These are phyloP conservation scores for Subanguina moxae DNA, from an alignment of 1,140 invertebrate species.

Conservation along the genomic window DNA sequence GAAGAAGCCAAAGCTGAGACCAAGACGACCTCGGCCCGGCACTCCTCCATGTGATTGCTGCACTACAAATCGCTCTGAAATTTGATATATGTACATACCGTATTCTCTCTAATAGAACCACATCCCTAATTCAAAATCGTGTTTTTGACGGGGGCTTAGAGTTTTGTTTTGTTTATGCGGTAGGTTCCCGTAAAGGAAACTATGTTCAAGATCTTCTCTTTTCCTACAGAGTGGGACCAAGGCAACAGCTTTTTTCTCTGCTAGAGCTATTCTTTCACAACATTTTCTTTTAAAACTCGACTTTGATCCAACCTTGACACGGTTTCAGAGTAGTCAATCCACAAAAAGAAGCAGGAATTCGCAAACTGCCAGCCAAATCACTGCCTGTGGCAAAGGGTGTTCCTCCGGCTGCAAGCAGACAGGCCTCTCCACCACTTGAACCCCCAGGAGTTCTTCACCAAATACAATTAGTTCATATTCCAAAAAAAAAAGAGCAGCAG, in stretches of 20 bases:
- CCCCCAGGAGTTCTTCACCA: constrained; percentile 53
- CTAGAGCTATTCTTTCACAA: constrained; percentile 2
- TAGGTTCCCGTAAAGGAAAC: too few species aligned
- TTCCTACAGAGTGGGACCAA: too few species aligned
- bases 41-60: constrained; percentile 41
- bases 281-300: not conserved
- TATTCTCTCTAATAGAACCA: too few species aligned
- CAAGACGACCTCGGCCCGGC: constrained; percentile 51
- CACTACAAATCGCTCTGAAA: constrained; percentile 45
- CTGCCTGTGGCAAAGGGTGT: constrained; percentile 59
- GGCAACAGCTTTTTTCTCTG: not conserved
- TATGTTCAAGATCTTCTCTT: too few species aligned
- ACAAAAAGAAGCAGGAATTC: constrained; percentile 61
- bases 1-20: constrained; percentile 53
- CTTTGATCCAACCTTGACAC: constrained; percentile 36
- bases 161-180: too few species aligned
- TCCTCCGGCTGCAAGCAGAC: constrained; percentile 58
- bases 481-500: constrained; percentile 10
- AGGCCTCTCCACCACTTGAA: constrained; percentile 60
- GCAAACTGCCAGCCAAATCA: constrained; percentile 61
- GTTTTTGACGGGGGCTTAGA: too few species aligned
- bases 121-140: too few species aligned
- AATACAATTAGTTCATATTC: constrained; percentile 24
- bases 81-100: too few species aligned
- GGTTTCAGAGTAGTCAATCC: constrained; percentile 61